Conservation (phyloP, 1,140 invertebrate species). For the Drosophila sp. region DNA sequence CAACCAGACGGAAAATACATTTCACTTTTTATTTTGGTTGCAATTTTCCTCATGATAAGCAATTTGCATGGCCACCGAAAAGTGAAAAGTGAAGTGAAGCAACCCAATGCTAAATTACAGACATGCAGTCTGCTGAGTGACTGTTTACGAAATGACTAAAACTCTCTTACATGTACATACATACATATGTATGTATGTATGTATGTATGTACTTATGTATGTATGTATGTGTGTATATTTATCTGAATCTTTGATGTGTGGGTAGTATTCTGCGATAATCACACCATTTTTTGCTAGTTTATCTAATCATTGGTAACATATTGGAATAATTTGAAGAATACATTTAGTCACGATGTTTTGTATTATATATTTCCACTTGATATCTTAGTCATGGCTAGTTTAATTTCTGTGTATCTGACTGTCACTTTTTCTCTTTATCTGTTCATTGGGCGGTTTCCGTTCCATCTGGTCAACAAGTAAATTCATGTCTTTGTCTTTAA, state of each 20-base stretch:
- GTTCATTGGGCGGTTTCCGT: not conserved
- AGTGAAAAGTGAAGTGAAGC: not conserved
- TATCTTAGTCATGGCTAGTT: not conserved
- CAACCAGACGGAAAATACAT: conserved; percentile 4
- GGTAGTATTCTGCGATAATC: not conserved
- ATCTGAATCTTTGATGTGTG: too few species aligned
- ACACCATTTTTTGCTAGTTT: not conserved
- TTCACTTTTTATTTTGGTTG: conserved; percentile 8
- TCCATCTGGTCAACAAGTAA: not conserved
- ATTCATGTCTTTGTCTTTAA: not conserved
- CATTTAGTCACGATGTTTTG: conserved; percentile 2
- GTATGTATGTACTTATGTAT: too few species aligned
- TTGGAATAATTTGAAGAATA: not conserved
- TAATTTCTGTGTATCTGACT: not conserved
- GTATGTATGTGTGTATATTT: too few species aligned
- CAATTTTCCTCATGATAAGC: conserved; percentile 14
- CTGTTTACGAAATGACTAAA: not conserved
- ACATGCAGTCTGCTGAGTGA: conserved; percentile 6
- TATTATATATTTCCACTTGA: not conserved
- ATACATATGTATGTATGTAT: too few species aligned
- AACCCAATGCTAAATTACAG: conserved; percentile 2
- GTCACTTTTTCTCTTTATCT: not conserved
- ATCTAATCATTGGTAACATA: not conserved
- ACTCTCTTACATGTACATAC: too few species aligned
- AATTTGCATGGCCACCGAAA: conserved; percentile 8